These are phyloP conservation scores for Morone chrysops DNA, from an alignment of 2,113 vertebrate genomes.

Conservation along the genomic window DNA sequence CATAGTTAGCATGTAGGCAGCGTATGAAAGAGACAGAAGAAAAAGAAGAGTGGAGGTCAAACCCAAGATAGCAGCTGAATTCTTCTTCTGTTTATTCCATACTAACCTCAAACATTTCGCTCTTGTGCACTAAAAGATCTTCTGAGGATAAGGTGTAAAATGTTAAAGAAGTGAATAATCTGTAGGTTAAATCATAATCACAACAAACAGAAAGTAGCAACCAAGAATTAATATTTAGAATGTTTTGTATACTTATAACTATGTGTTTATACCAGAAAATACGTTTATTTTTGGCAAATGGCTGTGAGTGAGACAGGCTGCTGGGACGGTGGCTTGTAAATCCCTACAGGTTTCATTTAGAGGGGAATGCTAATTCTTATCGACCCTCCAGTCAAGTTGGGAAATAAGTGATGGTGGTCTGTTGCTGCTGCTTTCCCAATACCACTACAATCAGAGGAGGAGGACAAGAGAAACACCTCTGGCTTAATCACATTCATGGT, in stretches of 20 bases:
- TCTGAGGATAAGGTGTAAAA: background rate
- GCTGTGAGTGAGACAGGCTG: background rate
- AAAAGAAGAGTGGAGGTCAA: background rate
- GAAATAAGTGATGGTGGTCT: constrained; percentile 66
- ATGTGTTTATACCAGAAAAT: background rate
- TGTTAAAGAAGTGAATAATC: background rate
- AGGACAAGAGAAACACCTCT: constrained; percentile 37
- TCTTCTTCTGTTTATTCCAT: constrained; percentile 8
- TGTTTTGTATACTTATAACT: background rate
- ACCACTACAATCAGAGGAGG: background rate
- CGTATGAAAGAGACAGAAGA: background rate
- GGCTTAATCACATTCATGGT: constrained; percentile 55
- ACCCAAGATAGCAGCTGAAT: background rate
- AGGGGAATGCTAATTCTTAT: constrained; percentile 70
- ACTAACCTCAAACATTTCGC: background rate
- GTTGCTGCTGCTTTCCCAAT: constrained; percentile 11
- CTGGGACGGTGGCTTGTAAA: constrained; percentile 31
- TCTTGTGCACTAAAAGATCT: background rate
- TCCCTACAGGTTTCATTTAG: constrained; percentile 58
- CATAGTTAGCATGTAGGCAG: background rate
- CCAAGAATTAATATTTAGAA: background rate
- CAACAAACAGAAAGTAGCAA: constrained; percentile 5
- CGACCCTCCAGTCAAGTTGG: constrained; percentile 53
- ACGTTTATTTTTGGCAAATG: constrained; percentile 2
- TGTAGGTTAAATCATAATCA: constrained; percentile 8